Evolutionary conservation across 2,888 invertebrate species (phyloP).

Genomic region (Agonopterix subpropinquella): DNA sequence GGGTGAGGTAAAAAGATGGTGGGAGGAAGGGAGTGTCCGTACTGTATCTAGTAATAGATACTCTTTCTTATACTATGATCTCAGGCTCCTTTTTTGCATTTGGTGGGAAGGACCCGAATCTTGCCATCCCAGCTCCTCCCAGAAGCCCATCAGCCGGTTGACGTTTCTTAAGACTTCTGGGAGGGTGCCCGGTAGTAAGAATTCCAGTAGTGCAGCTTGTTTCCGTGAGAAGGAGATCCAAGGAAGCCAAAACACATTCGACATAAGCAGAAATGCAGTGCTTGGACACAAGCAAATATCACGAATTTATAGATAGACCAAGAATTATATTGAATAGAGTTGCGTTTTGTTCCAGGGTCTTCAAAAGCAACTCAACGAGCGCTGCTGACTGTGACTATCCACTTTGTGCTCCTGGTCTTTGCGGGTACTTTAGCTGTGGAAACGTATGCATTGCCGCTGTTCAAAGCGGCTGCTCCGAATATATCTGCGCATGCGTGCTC

Average conservation of each 20-base stretch:
- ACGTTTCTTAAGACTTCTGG: neutral
- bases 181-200: neutral
- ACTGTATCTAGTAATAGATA: too few species aligned
- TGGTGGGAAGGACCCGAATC: too few species aligned
- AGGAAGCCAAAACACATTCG: neutral
- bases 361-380: slow-evolving; percentile 51
- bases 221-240: neutral
- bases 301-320: neutral
- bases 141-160: neutral
- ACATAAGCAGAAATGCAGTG: neutral
- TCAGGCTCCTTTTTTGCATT: neutral
- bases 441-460: slow-evolving; percentile 54
- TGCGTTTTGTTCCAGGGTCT: slow-evolving; percentile 19
- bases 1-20: too few species aligned
- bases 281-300: neutral
- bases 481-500: slow-evolving; percentile 61
- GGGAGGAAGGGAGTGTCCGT: too few species aligned
- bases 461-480: slow-evolving; percentile 53
- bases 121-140: too few species aligned
- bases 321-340: neutral
- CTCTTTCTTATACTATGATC: too few species aligned
- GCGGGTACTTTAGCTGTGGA: slow-evolving; percentile 37
- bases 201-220: neutral
- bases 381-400: slow-evolving; percentile 12
- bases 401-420: slow-evolving; percentile 19